Conservation (phyloP, 2,888 invertebrate species). For the Cactoblastis cactorum region DNA sequence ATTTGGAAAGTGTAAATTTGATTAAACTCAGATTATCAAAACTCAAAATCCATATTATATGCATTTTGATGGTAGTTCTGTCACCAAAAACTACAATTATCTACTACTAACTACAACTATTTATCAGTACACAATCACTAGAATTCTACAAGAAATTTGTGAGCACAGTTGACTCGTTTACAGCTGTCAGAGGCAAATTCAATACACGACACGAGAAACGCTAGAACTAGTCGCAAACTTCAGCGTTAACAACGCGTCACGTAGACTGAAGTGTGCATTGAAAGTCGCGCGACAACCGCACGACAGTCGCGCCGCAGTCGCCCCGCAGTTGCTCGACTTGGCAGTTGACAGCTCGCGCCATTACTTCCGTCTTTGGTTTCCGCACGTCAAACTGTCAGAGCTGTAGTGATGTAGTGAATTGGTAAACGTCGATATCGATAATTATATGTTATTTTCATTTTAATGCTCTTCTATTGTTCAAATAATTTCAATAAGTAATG, state of each 20-base stretch:
- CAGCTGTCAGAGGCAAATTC: background rate
- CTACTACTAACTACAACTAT: no score
- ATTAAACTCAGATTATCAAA: no score
- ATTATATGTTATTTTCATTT: background rate
- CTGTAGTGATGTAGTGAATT: background rate
- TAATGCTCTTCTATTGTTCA: background rate
- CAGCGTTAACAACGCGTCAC: background rate
- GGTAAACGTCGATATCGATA: background rate
- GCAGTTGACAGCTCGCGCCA: conserved; percentile 20
- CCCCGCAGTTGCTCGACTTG: background rate
- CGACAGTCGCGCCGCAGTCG: conserved; percentile 7
- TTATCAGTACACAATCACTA: no score
- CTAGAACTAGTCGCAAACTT: conserved; percentile 2
- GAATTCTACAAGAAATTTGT: no score
- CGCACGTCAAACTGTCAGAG: conserved; percentile 16
- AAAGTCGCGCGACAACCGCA: conserved; percentile 3
- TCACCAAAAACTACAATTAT: no score
- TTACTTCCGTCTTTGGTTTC: conserved; percentile 21
- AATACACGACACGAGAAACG: background rate
- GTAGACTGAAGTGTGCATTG: conserved; percentile 5
- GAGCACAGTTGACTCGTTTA: background rate
- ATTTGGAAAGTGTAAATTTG: no score
- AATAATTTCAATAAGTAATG: background rate
- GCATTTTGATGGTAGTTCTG: no score
- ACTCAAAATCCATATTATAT: no score